A percentile compares a stretch with the other conserved stretches of the same genome.
Evolutionary conservation across 2,888 invertebrate species (phyloP).

Genomic region (Entomobrya multifasciata): DNA sequence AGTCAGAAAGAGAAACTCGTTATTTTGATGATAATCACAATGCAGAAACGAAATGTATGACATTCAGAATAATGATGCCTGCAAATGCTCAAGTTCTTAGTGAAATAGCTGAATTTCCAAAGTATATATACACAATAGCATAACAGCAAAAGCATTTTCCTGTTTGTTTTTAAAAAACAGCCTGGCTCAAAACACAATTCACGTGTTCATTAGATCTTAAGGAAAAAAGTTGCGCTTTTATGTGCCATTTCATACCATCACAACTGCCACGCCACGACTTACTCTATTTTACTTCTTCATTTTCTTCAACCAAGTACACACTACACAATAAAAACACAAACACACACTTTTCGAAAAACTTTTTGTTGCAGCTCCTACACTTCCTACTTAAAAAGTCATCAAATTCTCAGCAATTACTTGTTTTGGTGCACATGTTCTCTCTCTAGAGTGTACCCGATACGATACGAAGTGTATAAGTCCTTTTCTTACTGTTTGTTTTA

Average conservation of each 20-base stretch:
- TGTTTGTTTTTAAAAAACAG: slow-evolving; percentile 9
- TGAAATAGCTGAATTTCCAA: not conserved
- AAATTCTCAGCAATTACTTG: too few relatives aligned
- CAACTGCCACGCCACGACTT: not conserved
- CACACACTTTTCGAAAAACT: too few relatives aligned
- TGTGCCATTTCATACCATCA: not conserved
- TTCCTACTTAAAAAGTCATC: too few relatives aligned
- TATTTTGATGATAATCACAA: slow-evolving; percentile 41
- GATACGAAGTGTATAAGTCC: too few relatives aligned
- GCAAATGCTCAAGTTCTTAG: slow-evolving; percentile 55
- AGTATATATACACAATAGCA: not conserved
- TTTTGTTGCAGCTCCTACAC: too few relatives aligned
- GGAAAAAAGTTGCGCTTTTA: slow-evolving; percentile 39
- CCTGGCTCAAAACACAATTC: slow-evolving; percentile 36
- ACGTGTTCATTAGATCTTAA: slow-evolving; percentile 61
- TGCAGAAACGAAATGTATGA: slow-evolving; percentile 57
- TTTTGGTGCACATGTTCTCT: too few relatives aligned
- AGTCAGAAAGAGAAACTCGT: slow-evolving; percentile 8
- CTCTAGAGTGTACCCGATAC: too few relatives aligned
- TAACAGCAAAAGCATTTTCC: not conserved
- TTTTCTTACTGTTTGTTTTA: too few relatives aligned
- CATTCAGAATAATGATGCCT: slow-evolving; percentile 65
- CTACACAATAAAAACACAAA: not conserved
- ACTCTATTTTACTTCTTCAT: not conserved
- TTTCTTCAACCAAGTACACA: not conserved